Evolutionary conservation across 64 coral and sea anemone species (phyloP).

Genomic region (Pachyseris speciosa): DNA sequence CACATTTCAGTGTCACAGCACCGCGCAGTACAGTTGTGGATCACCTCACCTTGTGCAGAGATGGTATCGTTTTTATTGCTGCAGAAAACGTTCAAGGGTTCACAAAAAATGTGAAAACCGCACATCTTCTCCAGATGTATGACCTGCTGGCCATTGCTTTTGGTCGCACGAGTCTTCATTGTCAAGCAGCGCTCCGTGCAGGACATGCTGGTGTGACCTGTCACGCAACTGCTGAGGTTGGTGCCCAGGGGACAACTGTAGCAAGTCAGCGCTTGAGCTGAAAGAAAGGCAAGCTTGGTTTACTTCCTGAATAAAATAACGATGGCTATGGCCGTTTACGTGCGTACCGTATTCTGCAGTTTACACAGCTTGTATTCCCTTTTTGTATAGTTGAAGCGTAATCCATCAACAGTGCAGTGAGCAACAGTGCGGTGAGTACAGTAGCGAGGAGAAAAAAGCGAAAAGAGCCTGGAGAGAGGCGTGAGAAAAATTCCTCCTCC

Average conservation of each 20-base stretch:
- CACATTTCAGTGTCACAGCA: neutral
- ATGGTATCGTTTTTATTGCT: too few relatives aligned
- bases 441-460: too few relatives aligned
- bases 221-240: neutral
- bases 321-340: too few relatives aligned
- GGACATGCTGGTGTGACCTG: too few relatives aligned
- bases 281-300: neutral
- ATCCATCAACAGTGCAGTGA: too few relatives aligned
- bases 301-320: too few relatives aligned
- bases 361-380: too few relatives aligned
- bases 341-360: too few relatives aligned
- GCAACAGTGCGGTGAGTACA: too few relatives aligned
- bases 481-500: too few relatives aligned
- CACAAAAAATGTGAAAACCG: neutral
- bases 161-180: neutral
- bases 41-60: neutral
- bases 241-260: neutral
- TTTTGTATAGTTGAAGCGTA: too few relatives aligned
- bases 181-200: neutral
- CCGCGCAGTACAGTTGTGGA: neutral
- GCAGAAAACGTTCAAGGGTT: neutral
- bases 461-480: too few relatives aligned
- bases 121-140: neutral
- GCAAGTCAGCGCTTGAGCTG: neutral
- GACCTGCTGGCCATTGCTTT: neutral